Base-by-base conservation (phyloP, 2,888 invertebrate species). In the Ptychoptera contaminata region DNA sequence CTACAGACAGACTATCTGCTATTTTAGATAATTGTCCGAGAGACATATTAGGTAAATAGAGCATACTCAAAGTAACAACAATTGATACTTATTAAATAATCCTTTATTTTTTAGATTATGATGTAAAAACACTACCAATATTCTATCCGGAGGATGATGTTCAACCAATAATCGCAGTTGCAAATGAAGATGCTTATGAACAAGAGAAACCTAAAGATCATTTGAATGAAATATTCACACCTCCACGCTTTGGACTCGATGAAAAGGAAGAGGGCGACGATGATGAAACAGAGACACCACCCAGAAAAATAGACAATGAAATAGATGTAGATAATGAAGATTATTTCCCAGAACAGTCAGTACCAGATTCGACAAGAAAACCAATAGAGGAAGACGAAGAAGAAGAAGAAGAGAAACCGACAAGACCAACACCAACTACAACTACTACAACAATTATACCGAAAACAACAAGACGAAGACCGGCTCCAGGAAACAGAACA, bases 1-100 rank as follows among this genome's bases (percentile, higher is more conserved):
- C 76, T 2, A 73, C 72, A 0, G 76, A 79, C 49, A 70, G 69
- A 49, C 66, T 67, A 31, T 67, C 71, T 41, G 77, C 75, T 39
- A 68, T 72, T 40, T 61, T 81, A 8, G 77, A 77, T 36, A 73
- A 70, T 47, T 80, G 80, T 55, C 64, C 71, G 0, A 52, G 55
- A 12, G 60, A 63, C 49, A 56, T 61, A 10, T 54, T 63, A 32
- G 58, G 57, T 60, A 48, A 49, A 34, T 44, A 32, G 42, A 37
- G 30, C 14, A 32, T 40, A 42, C n/a, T 10, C 44, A 42, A 37
- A 45, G 32, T 49, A 11, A 40, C n/a, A 11, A 30, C 1, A 36
- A 30, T 36, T 15, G 31, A 44, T 2, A 34, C 35, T 36, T 37
- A 37, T 41, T 37, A 32, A 31, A 11, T 39, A 15, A 36, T 23